phyloP scores from a whole-genome alignment of 2,797 vertebrate species.

The Nyctibius grandis region DNA sequence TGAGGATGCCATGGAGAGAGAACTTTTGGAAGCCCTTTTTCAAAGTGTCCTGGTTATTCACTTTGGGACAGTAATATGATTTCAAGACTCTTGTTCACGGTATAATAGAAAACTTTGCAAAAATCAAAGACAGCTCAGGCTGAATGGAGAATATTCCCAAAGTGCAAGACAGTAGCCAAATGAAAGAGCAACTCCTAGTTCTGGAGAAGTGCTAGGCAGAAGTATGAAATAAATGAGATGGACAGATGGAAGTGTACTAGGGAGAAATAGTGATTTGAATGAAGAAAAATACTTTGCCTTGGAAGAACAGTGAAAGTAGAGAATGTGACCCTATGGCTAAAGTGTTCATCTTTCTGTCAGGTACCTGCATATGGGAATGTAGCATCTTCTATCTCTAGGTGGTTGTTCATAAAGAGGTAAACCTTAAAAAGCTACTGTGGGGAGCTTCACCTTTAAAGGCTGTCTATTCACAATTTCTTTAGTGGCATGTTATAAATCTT shows the following conservation, averaged over 20 bases:
- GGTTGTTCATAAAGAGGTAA: not conserved
- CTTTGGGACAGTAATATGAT: rapidly evolving
- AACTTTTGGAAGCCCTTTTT: not conserved
- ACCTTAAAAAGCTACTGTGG: not conserved
- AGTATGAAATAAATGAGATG: not conserved
- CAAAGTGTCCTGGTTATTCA: not conserved
- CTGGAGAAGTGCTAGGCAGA: not conserved
- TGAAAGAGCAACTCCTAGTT: not conserved
- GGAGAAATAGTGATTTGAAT: not conserved
- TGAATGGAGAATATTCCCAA: not conserved
- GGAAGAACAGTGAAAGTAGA: not conserved
- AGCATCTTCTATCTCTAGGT: not conserved
- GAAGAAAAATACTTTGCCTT: not conserved
- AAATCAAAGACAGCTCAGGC: not conserved
- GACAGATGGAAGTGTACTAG: not conserved
- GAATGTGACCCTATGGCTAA: not conserved
- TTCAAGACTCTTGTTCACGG: not conserved
- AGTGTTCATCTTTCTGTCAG: not conserved
- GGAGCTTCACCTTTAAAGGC: not conserved
- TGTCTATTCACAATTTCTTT: not conserved
- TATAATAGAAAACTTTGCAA: not conserved
- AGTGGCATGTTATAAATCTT: not conserved
- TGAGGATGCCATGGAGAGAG: not conserved
- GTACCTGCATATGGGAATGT: not conserved
- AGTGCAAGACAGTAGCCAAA: not conserved